Base-by-base conservation (phyloP, 2,797 vertebrate genomes). In the Melanotaenia nigrans region DNA sequence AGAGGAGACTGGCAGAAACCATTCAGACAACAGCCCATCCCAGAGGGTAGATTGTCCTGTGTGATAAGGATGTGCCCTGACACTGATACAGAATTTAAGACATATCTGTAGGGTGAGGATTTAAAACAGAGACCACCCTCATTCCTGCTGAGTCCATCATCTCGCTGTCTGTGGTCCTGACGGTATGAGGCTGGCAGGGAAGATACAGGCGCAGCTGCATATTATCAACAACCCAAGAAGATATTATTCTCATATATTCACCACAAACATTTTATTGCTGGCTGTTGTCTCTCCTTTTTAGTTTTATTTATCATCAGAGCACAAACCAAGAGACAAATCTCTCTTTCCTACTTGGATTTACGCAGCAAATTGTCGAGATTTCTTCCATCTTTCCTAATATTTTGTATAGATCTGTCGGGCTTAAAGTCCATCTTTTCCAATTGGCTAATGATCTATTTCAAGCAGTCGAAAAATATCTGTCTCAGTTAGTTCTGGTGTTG, bases 371-470 rank as follows among this genome's bases (percentile, higher is more conserved):
- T 68, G 72, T 79, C 56, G 56, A 64, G 54, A 78, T 62, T 79
- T 65, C 9, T 58, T 70, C 77, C 75, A 24, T 83, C 77, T 47
- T 62, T 79, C 64, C 85, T 84, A 87, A 90, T 92, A 88, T 85
- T 62, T 47, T 0, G 66, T 82, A 90, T 89, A 55, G 89, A 91
- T 92, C 86, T 78, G 81, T n/a, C 4, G 35, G 76, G 75, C 77
- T 88, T 85, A 86, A 80, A 87, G 82, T 90, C 88, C 87, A 87
- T 87, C 79, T 85, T 84, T 85, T 87, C 84, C 88, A 85, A 89
- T 90, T 82, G 90, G 88, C 87, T 93, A 93, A 93, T 93, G 88
- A 93, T 92, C 90, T 90, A 91, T 94, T 92, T 89, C 85, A 85
- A 86, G 83, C 87, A 74, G 82, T 89, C 83, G 86, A 89, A 88